A percentile compares a stretch with the other conserved stretches of the same genome.
Evolutionary conservation across 2,888 invertebrate species (phyloP).

Genomic region (Hirtodrosophila trivittata): DNA sequence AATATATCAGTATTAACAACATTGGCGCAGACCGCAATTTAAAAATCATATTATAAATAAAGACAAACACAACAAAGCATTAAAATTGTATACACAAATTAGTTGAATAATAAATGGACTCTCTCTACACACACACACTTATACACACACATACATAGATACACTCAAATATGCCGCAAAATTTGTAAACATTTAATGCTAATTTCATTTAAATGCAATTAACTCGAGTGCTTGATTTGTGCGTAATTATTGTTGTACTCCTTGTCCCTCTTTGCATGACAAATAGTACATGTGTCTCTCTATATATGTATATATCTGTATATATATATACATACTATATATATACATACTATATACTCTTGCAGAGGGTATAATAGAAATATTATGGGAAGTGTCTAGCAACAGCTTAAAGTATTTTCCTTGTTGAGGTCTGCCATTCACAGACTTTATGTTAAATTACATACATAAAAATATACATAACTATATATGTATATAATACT

Average conservation of each 20-base stretch:
- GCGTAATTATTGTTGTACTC: conserved; percentile 30
- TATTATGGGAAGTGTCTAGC: too few species aligned
- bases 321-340: too few species aligned
- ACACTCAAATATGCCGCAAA: conserved; percentile 32
- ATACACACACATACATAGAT: not conserved
- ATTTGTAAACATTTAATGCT: conserved; percentile 73
- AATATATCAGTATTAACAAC: conserved; percentile 64
- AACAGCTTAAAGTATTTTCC: too few species aligned
- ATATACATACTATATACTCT: too few species aligned
- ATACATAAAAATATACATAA: too few species aligned
- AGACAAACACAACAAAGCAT: conserved; percentile 5
- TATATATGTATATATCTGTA: too few species aligned
- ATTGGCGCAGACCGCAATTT: conserved; percentile 42
- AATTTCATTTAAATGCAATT: conserved; percentile 78
- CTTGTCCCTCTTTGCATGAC: conserved; percentile 8
- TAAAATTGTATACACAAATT: conserved; percentile 43
- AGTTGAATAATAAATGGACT: conserved; percentile 44
- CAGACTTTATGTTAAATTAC: too few species aligned
- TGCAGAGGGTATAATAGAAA: not conserved
- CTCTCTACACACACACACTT: not conserved
- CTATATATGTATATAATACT: too few species aligned
- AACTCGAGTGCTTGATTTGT: conserved; percentile 74
- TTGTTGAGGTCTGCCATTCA: too few species aligned
- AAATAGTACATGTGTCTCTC: not conserved
- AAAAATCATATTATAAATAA: conserved; percentile 35